A percentile compares a stretch with the other conserved stretches of the same genome.
phyloP scores from a whole-genome alignment of 2,888 invertebrate genomes.

The Venusia cambrica region DNA sequence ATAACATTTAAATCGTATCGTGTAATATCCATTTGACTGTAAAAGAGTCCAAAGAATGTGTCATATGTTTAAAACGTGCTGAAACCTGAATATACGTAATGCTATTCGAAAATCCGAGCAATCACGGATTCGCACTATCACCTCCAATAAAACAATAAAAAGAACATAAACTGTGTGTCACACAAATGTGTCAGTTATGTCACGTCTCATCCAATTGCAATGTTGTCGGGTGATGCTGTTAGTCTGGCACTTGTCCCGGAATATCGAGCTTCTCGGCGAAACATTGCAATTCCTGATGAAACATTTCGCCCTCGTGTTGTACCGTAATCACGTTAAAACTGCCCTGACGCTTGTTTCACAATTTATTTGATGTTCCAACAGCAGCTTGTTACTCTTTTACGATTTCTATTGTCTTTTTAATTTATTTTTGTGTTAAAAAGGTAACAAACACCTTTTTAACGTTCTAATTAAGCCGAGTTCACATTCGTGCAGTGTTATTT shows the following conservation, averaged over 20 bases:
- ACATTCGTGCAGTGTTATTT: too few species aligned
- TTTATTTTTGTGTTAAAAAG: slow-evolving; percentile 1
- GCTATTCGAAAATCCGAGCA: slow-evolving; percentile 12
- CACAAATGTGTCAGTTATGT: slow-evolving; percentile 37
- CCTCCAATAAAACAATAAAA: slow-evolving; percentile 22
- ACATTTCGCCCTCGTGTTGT: slow-evolving; percentile 48
- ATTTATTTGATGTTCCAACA: slow-evolving; percentile 34
- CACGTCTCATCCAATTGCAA: slow-evolving; percentile 41
- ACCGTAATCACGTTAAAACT: slow-evolving; percentile 51
- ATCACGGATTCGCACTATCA: slow-evolving; percentile 12
- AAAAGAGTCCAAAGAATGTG: too few species aligned
- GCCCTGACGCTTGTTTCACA: slow-evolving; percentile 36
- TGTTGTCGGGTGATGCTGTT: slow-evolving; percentile 45
- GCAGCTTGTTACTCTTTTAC: slow-evolving; percentile 10
- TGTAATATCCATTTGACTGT: too few species aligned
- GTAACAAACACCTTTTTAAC: too few species aligned
- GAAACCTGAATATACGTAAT: too few species aligned
- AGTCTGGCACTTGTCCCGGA: slow-evolving; percentile 39
- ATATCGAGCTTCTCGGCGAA: slow-evolving; percentile 45
- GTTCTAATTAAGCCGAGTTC: too few species aligned
- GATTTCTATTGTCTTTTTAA: slow-evolving; percentile 9
- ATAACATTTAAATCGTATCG: too few species aligned
- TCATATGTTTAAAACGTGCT: too few species aligned
- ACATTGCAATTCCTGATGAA: slow-evolving; percentile 52
- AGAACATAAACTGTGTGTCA: slow-evolving; percentile 27